These are phyloP conservation scores for Ivindomyrus marchei DNA, from an alignment of 2,113 vertebrate genomes.

Conservation along the genomic window DNA sequence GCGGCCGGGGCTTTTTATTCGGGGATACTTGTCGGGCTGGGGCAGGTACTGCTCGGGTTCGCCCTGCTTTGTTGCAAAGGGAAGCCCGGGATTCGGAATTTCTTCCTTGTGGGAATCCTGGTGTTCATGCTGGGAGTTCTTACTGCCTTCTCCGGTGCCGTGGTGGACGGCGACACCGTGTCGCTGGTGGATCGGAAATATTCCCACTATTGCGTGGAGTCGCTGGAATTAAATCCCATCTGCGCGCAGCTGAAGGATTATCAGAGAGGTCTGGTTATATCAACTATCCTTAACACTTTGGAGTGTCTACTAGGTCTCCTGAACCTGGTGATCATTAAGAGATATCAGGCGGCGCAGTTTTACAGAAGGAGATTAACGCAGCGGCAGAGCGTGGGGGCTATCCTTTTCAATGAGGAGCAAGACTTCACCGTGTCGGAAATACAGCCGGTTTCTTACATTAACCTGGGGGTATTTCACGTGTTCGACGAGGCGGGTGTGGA, in stretches of 20 bases:
- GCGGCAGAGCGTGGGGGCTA: slow-evolving; percentile 65
- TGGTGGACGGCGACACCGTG: slow-evolving; percentile 90
- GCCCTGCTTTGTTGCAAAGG: slow-evolving; percentile 76
- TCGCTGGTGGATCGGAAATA: slow-evolving; percentile 86
- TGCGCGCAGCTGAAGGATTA: slow-evolving; percentile 83
- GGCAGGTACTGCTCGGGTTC: slow-evolving; percentile 74
- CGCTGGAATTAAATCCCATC: slow-evolving; percentile 50
- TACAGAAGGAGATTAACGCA: slow-evolving; percentile 59
- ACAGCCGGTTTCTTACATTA: slow-evolving; percentile 87
- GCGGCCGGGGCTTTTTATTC: slow-evolving; percentile 89
- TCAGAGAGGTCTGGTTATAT: slow-evolving; percentile 79
- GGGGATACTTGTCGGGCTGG: slow-evolving; percentile 75
- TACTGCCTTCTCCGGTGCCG: slow-evolving; percentile 87
- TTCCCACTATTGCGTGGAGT: slow-evolving; percentile 77
- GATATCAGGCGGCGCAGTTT: slow-evolving; percentile 75
- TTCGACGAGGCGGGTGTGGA: slow-evolving; percentile 78
- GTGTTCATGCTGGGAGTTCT: slow-evolving; percentile 86
- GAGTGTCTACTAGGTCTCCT: slow-evolving; percentile 83
- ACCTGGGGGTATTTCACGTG: slow-evolving; percentile 73
- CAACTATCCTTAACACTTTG: slow-evolving; percentile 84
- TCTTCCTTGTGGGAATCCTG: slow-evolving; percentile 79
- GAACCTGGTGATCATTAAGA: slow-evolving; percentile 77
- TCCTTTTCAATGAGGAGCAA: slow-evolving; percentile 73
- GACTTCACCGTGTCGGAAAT: slow-evolving; percentile 68
- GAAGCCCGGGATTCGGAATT: slow-evolving; percentile 75